Conservation (phyloP, 2,113 vertebrate species). For the Tragelaphus imberbis region DNA sequence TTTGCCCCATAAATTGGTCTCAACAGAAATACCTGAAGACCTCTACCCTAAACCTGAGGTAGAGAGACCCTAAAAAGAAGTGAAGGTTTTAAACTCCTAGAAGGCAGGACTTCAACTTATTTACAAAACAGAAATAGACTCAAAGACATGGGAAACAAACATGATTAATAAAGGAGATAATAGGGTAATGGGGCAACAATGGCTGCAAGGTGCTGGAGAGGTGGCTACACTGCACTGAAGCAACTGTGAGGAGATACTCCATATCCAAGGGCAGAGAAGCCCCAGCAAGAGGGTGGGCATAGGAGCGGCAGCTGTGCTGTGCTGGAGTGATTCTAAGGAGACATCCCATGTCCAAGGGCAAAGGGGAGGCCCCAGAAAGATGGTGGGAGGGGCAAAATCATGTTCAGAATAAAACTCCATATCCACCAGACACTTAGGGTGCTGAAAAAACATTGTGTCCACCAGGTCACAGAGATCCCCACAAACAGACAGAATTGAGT, state of each 20-base stretch:
- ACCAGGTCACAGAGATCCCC: background rate
- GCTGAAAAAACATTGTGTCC: background rate
- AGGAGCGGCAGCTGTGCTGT: background rate
- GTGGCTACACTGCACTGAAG: accelerated
- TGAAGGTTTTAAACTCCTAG: background rate
- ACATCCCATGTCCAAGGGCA: background rate
- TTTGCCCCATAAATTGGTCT: accelerated
- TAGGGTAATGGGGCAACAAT: accelerated
- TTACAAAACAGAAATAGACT: background rate
- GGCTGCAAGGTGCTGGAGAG: background rate
- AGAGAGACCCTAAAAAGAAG: background rate
- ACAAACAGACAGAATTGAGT: background rate
- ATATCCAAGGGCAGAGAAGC: background rate
- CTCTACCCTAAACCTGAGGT: background rate
- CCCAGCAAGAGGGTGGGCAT: background rate
- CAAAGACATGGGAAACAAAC: background rate
- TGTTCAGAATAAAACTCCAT: background rate
- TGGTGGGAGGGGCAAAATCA: background rate
- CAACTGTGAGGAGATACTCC: background rate
- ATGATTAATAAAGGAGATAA: background rate
- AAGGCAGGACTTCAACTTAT: background rate
- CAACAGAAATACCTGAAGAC: background rate
- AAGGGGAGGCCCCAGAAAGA: background rate
- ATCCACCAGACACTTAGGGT: accelerated
- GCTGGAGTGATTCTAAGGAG: accelerated